Base-by-base conservation (phyloP, 2,797 vertebrate species). In the Melanotaenia pygmaea region DNA sequence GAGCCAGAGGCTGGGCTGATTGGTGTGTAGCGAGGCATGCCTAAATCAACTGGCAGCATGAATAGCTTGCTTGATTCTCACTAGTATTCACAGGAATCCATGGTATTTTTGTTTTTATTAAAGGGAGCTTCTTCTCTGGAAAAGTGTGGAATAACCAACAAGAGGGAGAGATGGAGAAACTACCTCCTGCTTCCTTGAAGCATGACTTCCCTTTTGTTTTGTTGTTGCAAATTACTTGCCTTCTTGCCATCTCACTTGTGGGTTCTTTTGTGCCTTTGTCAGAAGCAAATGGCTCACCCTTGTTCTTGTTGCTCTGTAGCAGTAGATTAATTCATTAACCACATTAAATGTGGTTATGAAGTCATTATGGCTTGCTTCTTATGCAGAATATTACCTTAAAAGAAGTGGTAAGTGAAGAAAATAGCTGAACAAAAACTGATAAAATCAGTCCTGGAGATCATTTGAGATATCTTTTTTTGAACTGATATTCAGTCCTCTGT, bases 21-120 rank as follows among this genome's bases (percentile, higher is more conserved):
- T 90, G 91, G 92, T 89, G 91, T 91, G 92, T 89, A 90, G 91
- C 88, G 90, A 91, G 90, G 88, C 87, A 82, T 93, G 90, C 87
- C 89, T 93, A 90, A 92, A 92, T 92, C 92, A 92, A 90, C 91
- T 88, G 92, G 89, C 90, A 87, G 91, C 88, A 90, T 93, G 92
- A 93, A 91, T 91, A 89, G 89, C 88, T 90, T 57, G 81, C 89
- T 88, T 90, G 90, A 91, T 88, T 93, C 90, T 92, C 85, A 80
- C 85, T 89, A 85, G 84, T 81, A 88, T 92, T 91, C 87, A 87
- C 74, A 82, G 85, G 86, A 90, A 91, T 91, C 89, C 81, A 71
- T 86, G 76, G 86, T 79, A 80, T 74, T 70, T 76, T 77, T 47
- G 74, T 64, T 43, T 60, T 67, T 59, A 68, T 77, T 71, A 1